Conservation (phyloP, 1,140 invertebrate genomes). For the Holotrichia oblita region DNA sequence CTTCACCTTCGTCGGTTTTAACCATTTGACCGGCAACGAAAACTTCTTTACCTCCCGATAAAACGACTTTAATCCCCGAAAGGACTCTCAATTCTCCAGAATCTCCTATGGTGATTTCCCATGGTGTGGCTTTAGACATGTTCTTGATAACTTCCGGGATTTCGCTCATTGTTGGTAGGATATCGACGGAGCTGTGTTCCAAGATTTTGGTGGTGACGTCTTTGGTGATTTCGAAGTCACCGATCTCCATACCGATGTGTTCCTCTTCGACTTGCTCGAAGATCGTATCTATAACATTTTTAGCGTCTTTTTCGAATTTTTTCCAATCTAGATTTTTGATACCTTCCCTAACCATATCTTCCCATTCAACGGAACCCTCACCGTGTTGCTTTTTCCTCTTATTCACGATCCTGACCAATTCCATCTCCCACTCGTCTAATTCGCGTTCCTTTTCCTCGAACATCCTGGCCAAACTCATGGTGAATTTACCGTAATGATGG, state of each 20-base stretch:
- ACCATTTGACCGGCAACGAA: constrained; percentile 76
- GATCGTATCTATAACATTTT: constrained; percentile 63
- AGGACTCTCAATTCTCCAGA: constrained; percentile 67
- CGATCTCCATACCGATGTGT: constrained; percentile 62
- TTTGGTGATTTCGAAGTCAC: constrained; percentile 66
- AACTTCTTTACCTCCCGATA: constrained; percentile 63
- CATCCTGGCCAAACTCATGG: constrained; percentile 72
- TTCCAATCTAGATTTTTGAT: constrained; percentile 72
- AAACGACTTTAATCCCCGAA: constrained; percentile 56
- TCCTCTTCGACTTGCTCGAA: constrained; percentile 54
- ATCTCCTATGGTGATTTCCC: constrained; percentile 69
- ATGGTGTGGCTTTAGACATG: constrained; percentile 68
- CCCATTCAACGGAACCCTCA: constrained; percentile 64
- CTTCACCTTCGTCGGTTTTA: constrained; percentile 71
- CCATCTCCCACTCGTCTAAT: constrained; percentile 67
- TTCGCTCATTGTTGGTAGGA: constrained; percentile 71
- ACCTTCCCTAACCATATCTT: constrained; percentile 67
- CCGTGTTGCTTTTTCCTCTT: constrained; percentile 60
- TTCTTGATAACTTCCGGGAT: constrained; percentile 71
- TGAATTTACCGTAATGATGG: constrained; percentile 66
- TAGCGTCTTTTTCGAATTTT: constrained; percentile 67
- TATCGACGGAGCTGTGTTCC: constrained; percentile 62
- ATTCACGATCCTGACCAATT: constrained; percentile 58
- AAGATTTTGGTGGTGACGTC: constrained; percentile 66
- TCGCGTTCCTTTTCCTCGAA: constrained; percentile 80